A percentile compares a stretch with the other conserved stretches of the same genome.
phyloP scores from a whole-genome alignment of 1,140 invertebrate genomes.

The Tetranychus urticae region DNA sequence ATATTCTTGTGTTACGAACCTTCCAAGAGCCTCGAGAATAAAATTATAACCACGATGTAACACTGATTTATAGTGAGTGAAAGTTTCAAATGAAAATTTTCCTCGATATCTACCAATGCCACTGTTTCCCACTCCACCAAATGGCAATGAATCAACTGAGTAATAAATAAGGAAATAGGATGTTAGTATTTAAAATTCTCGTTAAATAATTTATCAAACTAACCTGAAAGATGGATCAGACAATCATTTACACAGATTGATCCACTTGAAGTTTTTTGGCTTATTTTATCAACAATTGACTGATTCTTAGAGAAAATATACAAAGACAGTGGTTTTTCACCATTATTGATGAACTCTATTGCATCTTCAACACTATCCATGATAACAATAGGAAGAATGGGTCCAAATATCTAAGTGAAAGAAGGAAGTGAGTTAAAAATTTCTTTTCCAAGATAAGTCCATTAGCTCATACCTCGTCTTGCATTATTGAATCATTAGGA shows the following conservation, averaged over 20 bases:
- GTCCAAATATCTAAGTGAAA: slow-evolving; percentile 24
- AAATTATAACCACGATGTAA: slow-evolving; percentile 17
- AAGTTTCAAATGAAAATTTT: slow-evolving; percentile 30
- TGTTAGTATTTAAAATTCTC: slow-evolving; percentile 23
- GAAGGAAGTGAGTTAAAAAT: not conserved
- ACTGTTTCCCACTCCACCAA: slow-evolving; percentile 33
- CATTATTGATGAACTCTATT: slow-evolving; percentile 14
- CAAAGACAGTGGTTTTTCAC: slow-evolving; percentile 15
- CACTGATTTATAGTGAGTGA: slow-evolving; percentile 28
- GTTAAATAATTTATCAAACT: slow-evolving; percentile 62
- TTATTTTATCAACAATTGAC: slow-evolving; percentile 31
- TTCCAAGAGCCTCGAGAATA: slow-evolving; percentile 14
- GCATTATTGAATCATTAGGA: slow-evolving; percentile 19
- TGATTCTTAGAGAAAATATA: slow-evolving; percentile 15
- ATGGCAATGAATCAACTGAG: slow-evolving; percentile 19
- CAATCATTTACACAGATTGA: slow-evolving; percentile 70
- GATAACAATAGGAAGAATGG: slow-evolving; percentile 24
- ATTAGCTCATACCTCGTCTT: slow-evolving; percentile 17
- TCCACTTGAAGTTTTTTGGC: slow-evolving; percentile 54
- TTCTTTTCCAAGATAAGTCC: too few species aligned
- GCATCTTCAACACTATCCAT: slow-evolving; percentile 18
- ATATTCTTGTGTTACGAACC: not conserved
- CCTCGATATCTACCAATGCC: slow-evolving; percentile 33
- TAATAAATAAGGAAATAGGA: not conserved
- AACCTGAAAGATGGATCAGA: slow-evolving; percentile 55